Conservation (phyloP, 2,113 vertebrate genomes). For the Azemiops feae region DNA sequence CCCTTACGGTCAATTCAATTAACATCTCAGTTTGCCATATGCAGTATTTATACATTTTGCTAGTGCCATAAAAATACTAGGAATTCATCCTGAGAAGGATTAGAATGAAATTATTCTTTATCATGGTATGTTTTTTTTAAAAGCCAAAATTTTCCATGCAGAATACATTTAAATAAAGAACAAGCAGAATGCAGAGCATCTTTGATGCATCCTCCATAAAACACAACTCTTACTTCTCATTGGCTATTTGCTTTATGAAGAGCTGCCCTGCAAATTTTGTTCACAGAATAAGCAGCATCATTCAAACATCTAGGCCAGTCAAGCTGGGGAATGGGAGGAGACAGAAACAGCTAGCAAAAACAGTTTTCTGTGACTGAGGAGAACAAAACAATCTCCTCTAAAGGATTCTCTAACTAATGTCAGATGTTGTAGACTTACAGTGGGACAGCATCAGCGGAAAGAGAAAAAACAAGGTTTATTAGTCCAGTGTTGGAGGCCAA, state of each 20-base stretch:
- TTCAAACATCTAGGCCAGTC: slow-evolving; percentile 9
- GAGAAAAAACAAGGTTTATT: background rate
- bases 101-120: background rate
- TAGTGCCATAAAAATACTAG: background rate
- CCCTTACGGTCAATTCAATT: background rate
- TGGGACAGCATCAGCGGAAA: background rate
- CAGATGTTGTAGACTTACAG: background rate
- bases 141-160: slow-evolving; percentile 4
- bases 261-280: background rate
- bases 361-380: background rate
- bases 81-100: background rate
- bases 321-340: slow-evolving; percentile 21
- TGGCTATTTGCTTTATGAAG: slow-evolving; percentile 34
- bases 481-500: background rate
- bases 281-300: slow-evolving; percentile 24
- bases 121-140: background rate
- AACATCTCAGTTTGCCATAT: background rate
- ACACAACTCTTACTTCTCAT: slow-evolving; percentile 14
- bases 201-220: slow-evolving; percentile 9
- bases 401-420: too few species aligned
- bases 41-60: background rate
- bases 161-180: slow-evolving; percentile 35
- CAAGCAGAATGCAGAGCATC: slow-evolving; percentile 23
- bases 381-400: background rate
- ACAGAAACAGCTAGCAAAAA: background rate